Conservation (phyloP, 2,113 vertebrate genomes). For the Ahaetulla prasina region DNA sequence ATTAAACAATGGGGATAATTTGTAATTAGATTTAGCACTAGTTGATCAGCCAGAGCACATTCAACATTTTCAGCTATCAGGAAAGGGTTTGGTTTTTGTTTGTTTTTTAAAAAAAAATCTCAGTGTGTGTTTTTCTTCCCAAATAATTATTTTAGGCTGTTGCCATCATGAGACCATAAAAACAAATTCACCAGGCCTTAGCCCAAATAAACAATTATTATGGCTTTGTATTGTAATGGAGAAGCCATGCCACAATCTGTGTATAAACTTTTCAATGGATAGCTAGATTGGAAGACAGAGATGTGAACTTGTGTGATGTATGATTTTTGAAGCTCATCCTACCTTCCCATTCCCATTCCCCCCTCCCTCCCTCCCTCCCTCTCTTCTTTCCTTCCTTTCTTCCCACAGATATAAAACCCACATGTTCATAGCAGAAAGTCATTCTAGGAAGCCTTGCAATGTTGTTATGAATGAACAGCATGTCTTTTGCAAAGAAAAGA, state of each 20-base stretch:
- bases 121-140: background rate
- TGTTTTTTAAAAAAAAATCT: background rate
- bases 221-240: background rate
- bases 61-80: constrained; percentile 40
- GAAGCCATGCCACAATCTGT: background rate
- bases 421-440: background rate
- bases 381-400: background rate
- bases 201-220: background rate
- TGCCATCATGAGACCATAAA: background rate
- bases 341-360: background rate
- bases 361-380: background rate
- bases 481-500: background rate
- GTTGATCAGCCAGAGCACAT: constrained; percentile 53
- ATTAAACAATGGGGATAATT: constrained; percentile 52
- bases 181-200: background rate
- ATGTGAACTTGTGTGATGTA: background rate
- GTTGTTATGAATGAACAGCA: background rate
- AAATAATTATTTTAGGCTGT: background rate
- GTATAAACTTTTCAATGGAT: background rate
- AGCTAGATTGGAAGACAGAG: background rate
- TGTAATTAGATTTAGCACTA: constrained; percentile 55
- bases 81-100: too few relatives aligned
- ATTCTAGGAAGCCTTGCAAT: background rate
- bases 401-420: background rate
- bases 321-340: background rate